Evolutionary conservation across 2,797 vertebrate genomes (phyloP).

Genomic region (Sarcophilus harrisii): DNA sequence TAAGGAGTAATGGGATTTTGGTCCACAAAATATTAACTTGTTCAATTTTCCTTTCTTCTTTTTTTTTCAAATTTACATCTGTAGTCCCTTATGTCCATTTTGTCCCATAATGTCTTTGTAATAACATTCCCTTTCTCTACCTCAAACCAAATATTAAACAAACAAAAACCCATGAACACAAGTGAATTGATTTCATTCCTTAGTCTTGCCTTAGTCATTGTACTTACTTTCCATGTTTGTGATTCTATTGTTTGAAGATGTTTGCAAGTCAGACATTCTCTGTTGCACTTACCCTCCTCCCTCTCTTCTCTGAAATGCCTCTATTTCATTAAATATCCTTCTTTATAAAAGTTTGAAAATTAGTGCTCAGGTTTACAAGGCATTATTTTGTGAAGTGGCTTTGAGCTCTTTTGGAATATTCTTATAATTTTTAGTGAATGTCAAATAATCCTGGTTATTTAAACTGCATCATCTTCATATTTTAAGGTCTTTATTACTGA

Average conservation of each 20-base stretch:
- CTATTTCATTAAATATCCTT: not conserved
- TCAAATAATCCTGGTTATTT: not conserved
- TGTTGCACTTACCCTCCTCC: not conserved
- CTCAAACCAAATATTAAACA: not conserved
- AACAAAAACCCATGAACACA: not conserved
- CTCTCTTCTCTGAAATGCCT: not conserved
- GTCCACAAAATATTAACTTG: not conserved
- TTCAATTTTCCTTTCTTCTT: not conserved
- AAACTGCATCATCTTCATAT: not conserved
- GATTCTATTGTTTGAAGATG: not conserved
- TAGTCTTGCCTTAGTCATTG: not conserved
- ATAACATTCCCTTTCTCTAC: not conserved
- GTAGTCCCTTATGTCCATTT: not conserved
- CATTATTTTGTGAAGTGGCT: not conserved
- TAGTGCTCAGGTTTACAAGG: not conserved
- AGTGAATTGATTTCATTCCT: not conserved
- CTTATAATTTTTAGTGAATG: not conserved
- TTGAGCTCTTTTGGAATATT: not conserved
- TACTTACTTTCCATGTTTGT: not conserved
- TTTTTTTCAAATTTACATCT: not conserved
- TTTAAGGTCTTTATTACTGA: not conserved
- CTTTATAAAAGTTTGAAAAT: not conserved
- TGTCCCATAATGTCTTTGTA: not conserved
- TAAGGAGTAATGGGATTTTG: not conserved
- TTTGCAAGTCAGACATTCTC: not conserved